These are phyloP conservation scores for Scaptodrosophila lebanonensis DNA, from an alignment of 1,140 invertebrate genomes.

Conservation along the genomic window DNA sequence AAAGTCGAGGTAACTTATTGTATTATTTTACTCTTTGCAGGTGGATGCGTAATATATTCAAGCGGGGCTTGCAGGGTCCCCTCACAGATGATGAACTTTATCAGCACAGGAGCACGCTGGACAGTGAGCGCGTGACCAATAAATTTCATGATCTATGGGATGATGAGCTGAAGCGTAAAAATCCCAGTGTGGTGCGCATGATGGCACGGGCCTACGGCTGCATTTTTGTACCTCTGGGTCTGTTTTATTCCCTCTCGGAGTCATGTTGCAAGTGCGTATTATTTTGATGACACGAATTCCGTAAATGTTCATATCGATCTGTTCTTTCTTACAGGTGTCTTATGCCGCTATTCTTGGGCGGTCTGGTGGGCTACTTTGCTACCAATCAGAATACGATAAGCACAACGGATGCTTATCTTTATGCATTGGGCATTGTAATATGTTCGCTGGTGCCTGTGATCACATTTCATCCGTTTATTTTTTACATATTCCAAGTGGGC, in stretches of 20 bases:
- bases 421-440: slow-evolving; percentile 84
- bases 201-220: slow-evolving; percentile 79
- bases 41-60: slow-evolving; percentile 77
- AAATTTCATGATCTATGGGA: slow-evolving; percentile 66
- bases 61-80: slow-evolving; percentile 76
- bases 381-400: slow-evolving; percentile 77
- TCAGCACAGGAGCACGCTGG: slow-evolving; percentile 64
- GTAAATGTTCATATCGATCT: slow-evolving; percentile 2
- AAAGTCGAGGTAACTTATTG: background rate
- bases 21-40: slow-evolving; percentile 39
- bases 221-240: slow-evolving; percentile 78
- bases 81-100: slow-evolving; percentile 78
- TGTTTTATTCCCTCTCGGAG: slow-evolving; percentile 79
- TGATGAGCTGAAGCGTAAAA: slow-evolving; percentile 59
- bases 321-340: slow-evolving; percentile 80
- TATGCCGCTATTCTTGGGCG: slow-evolving; percentile 84
- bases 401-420: slow-evolving; percentile 81
- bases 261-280: slow-evolving; percentile 78
- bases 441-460: slow-evolving; percentile 81
- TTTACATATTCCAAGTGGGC: slow-evolving; percentile 84
- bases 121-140: slow-evolving; percentile 61
- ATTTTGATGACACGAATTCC: background rate
- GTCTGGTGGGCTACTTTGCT: slow-evolving; percentile 84
- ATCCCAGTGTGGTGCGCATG: slow-evolving; percentile 79
- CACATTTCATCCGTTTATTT: slow-evolving; percentile 88